Percentiles rank a stretch among this genome's conserved stretches.
phyloP scores from a whole-genome alignment of 2,113 vertebrate species.

The Dolichotis patagonum region DNA sequence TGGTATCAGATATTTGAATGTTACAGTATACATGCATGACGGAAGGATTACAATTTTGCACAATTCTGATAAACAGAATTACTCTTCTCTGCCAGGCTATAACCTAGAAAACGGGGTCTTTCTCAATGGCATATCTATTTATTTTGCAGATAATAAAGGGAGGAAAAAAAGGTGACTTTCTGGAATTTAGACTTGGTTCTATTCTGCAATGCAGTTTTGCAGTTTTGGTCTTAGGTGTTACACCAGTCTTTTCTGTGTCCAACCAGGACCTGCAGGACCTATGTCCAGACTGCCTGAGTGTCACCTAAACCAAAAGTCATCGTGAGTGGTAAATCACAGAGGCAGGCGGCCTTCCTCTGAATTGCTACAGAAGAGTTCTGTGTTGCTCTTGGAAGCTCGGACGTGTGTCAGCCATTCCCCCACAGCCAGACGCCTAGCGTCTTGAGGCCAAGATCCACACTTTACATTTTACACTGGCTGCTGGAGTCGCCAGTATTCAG shows the following conservation, averaged over 20 bases:
- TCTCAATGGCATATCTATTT: neutral
- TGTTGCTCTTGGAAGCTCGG: neutral
- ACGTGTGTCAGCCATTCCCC: neutral
- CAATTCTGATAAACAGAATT: slow-evolving; percentile 62
- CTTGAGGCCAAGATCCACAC: neutral
- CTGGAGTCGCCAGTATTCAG: neutral
- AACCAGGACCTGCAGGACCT: neutral
- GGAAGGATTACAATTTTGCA: neutral
- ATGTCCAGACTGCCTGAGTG: neutral
- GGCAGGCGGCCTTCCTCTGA: neutral
- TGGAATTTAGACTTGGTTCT: neutral
- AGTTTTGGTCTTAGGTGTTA: neutral
- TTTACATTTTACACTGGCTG: neutral
- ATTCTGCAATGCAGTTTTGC: neutral
- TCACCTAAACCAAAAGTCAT: neutral
- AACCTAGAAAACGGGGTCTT: slow-evolving; percentile 2
- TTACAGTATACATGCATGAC: slow-evolving; percentile 41
- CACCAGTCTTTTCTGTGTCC: neutral
- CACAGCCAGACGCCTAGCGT: neutral
- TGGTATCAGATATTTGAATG: slow-evolving; percentile 48
- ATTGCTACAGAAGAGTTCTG: neutral
- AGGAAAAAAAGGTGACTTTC: neutral
- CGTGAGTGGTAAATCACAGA: neutral
- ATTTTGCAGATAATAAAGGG: slow-evolving; percentile 20
- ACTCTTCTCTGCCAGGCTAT: neutral